A percentile compares a stretch with the other conserved stretches of the same genome.
phyloP scores from a whole-genome alignment of 2,797 vertebrate genomes.

The Sebastes melanostomus region DNA sequence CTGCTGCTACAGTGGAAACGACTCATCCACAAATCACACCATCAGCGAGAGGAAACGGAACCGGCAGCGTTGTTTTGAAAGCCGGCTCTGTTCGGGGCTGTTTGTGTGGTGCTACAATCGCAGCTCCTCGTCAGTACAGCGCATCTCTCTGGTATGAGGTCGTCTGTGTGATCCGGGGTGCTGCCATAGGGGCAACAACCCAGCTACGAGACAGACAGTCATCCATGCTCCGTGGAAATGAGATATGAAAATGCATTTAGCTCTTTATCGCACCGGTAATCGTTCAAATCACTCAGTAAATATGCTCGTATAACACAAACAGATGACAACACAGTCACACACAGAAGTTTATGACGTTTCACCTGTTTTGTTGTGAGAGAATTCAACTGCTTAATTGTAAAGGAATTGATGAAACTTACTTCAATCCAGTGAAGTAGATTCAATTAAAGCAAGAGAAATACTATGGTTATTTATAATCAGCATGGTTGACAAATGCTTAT shows the following conservation, averaged over 20 bases:
- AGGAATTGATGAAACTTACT: neutral
- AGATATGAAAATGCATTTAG: slow-evolving; percentile 49
- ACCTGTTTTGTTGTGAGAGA: neutral
- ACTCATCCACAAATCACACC: slow-evolving; percentile 52
- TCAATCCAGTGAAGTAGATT: neutral
- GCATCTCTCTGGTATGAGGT: slow-evolving; percentile 78
- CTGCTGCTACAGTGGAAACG: slow-evolving; percentile 36
- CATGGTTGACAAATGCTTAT: neutral
- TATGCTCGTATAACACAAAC: slow-evolving; percentile 34
- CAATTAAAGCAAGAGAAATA: neutral
- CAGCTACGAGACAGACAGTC: slow-evolving; percentile 46
- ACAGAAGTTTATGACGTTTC: slow-evolving; percentile 1
- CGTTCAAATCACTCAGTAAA: slow-evolving; percentile 23
- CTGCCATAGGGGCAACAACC: slow-evolving; percentile 66
- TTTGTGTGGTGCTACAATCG: slow-evolving; percentile 67
- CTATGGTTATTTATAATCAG: neutral
- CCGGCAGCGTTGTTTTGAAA: slow-evolving; percentile 66
- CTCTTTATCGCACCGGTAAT: slow-evolving; percentile 37
- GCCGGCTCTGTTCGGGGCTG: slow-evolving; percentile 52
- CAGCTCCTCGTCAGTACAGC: slow-evolving; percentile 61
- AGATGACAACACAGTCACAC: neutral
- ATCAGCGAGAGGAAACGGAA: slow-evolving; percentile 62
- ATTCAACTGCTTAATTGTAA: neutral
- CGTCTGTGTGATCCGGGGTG: slow-evolving; percentile 55
- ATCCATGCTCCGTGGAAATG: slow-evolving; percentile 34